phyloP scores from a whole-genome alignment of 2,113 vertebrate species.

The Steatornis caripensis region DNA sequence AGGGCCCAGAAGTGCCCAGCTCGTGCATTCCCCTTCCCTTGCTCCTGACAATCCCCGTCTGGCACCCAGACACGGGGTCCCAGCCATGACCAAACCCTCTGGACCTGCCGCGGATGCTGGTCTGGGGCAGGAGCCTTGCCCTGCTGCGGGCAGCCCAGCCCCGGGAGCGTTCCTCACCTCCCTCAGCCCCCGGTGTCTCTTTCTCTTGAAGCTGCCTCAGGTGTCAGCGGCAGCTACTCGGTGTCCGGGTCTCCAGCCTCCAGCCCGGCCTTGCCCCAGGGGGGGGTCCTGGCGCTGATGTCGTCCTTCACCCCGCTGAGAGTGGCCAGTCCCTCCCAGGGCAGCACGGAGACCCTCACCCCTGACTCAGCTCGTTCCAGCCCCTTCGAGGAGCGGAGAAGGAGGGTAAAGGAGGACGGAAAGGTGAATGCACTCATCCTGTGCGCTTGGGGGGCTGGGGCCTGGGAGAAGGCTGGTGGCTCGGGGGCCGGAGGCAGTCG shows the following conservation, averaged over 20 bases:
- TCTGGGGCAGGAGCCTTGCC: not conserved
- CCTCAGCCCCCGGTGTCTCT: fast-evolving
- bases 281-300: not conserved
- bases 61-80: not conserved
- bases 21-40: not conserved
- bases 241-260: not conserved
- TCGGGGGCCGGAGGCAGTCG: fast-evolving
- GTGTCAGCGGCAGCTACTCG: not conserved
- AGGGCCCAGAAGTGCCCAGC: not conserved
- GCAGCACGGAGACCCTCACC: not conserved
- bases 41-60: not conserved
- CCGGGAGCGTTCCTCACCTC: fast-evolving
- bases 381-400: slow-evolving; percentile 1
- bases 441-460: fast-evolving
- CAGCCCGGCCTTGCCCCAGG: not conserved
- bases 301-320: not conserved
- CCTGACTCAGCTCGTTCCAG: not conserved
- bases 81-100: fast-evolving
- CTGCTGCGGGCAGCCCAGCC: not conserved
- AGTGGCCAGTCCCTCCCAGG: not conserved
- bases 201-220: slow-evolving; percentile 42
- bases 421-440: not conserved
- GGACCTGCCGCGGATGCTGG: not conserved
- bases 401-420: slow-evolving; percentile 48
- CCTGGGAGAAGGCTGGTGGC: fast-evolving